Evolutionary conservation across 2,888 invertebrate genomes (phyloP).

Genomic region (Deilephila elpenor): DNA sequence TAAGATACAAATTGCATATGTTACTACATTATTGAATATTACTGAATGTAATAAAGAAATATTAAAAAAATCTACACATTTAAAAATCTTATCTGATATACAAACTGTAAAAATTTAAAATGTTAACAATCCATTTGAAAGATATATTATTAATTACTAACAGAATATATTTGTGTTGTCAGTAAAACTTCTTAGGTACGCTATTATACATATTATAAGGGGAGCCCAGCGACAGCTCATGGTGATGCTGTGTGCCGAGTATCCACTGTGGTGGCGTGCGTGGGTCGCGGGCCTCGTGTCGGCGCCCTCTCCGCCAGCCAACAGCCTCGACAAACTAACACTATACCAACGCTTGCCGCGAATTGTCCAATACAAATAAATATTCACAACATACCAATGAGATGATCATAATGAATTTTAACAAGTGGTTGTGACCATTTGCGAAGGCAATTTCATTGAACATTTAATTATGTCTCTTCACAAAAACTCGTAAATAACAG

Average conservation of each 20-base stretch:
- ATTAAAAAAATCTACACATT: slow-evolving; percentile 42
- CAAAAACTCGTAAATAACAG: slow-evolving; percentile 59
- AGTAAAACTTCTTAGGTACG: slow-evolving; percentile 30
- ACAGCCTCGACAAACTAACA: slow-evolving; percentile 13
- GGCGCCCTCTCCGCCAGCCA: slow-evolving; percentile 2
- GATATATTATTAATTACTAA: slow-evolving; percentile 28
- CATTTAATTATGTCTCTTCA: slow-evolving; percentile 41
- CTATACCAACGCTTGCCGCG: neutral
- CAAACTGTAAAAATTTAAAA: slow-evolving; percentile 46
- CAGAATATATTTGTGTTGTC: slow-evolving; percentile 25
- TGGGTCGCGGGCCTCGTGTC: neutral
- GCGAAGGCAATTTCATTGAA: slow-evolving; percentile 26
- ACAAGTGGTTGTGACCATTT: slow-evolving; percentile 20
- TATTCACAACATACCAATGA: slow-evolving; percentile 29
- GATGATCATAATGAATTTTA: neutral
- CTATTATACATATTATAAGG: slow-evolving; percentile 27
- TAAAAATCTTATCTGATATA: slow-evolving; percentile 43
- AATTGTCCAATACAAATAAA: slow-evolving; percentile 19
- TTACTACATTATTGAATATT: slow-evolving; percentile 9
- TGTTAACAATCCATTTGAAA: slow-evolving; percentile 41
- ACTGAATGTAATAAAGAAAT: slow-evolving; percentile 48
- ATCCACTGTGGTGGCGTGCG: slow-evolving; percentile 7
- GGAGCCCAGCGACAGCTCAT: neutral
- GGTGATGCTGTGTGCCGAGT: neutral
- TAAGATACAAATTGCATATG: slow-evolving; percentile 18